A percentile compares a stretch with the other conserved stretches of the same genome.
phyloP scores from a whole-genome alignment of 2,797 vertebrate genomes.

The Forpus xanthops region DNA sequence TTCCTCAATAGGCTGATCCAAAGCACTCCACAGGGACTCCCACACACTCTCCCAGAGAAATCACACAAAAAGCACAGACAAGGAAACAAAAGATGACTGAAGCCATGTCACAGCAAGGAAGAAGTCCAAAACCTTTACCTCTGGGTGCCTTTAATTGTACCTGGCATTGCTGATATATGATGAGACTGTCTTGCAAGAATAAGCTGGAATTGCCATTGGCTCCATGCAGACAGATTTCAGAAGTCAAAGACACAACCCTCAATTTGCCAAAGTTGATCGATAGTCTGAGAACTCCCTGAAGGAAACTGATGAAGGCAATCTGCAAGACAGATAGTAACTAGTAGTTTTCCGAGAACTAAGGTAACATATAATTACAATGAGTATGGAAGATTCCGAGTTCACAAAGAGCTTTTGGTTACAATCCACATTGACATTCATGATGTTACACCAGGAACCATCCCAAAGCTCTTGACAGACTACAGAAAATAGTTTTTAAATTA shows the following conservation, averaged over 20 bases:
- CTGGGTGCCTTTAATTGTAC: neutral
- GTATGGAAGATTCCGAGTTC: neutral
- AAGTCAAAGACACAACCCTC: neutral
- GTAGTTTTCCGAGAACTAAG: neutral
- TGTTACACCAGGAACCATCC: neutral
- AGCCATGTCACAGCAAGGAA: neutral
- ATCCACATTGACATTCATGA: neutral
- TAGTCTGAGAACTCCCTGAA: neutral
- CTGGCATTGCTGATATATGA: neutral
- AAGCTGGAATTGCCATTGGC: neutral
- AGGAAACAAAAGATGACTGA: constrained; percentile 8
- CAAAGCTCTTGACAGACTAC: neutral
- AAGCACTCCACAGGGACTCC: neutral
- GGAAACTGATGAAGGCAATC: neutral
- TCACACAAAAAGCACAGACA: neutral
- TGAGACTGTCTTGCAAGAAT: neutral
- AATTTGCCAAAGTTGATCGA: neutral
- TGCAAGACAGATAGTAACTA: neutral
- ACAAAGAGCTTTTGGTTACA: neutral
- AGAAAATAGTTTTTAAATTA: neutral
- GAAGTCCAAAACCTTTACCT: neutral
- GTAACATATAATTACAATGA: neutral
- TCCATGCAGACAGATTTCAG: neutral
- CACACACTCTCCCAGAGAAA: neutral
- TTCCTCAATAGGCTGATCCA: neutral